These are phyloP conservation scores for Ericerus pela DNA, from an alignment of 1,140 invertebrate species.

Conservation along the genomic window DNA sequence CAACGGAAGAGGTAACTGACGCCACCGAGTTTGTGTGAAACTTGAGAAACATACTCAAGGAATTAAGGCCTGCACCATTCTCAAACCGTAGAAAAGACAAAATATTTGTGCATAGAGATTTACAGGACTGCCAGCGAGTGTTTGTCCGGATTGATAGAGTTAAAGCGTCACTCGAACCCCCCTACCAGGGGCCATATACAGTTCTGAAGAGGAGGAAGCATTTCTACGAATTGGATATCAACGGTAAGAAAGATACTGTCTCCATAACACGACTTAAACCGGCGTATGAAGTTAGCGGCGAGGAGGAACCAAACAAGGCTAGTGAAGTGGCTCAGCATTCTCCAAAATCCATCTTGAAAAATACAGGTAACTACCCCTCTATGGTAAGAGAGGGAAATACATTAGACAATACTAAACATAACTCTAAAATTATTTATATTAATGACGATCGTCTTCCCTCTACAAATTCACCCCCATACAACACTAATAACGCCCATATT, in stretches of 20 bases:
- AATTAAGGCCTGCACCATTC: background rate
- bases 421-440: too few relatives aligned
- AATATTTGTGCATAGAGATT: background rate
- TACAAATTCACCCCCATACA: too few relatives aligned
- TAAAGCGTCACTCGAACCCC: background rate
- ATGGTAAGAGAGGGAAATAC: too few relatives aligned
- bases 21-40: background rate
- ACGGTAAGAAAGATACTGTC: background rate
- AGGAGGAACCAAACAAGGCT: too few relatives aligned
- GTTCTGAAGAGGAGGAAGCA: background rate
- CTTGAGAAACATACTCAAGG: background rate
- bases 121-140: background rate
- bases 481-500: too few relatives aligned
- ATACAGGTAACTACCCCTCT: too few relatives aligned
- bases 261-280: background rate
- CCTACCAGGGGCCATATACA: conserved; percentile 8
- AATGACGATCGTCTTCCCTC: too few relatives aligned
- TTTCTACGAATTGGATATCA: background rate
- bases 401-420: too few relatives aligned
- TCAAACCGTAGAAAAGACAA: background rate
- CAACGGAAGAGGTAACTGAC: background rate
- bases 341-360: too few relatives aligned
- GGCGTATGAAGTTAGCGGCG: too few relatives aligned
- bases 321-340: too few relatives aligned
- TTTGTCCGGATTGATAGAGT: conserved; percentile 10